Evolutionary conservation across 2,888 invertebrate species (phyloP), one percentile per base, ranked within the genome.

Genomic region (Zaprionus obscuricornis): DNA sequence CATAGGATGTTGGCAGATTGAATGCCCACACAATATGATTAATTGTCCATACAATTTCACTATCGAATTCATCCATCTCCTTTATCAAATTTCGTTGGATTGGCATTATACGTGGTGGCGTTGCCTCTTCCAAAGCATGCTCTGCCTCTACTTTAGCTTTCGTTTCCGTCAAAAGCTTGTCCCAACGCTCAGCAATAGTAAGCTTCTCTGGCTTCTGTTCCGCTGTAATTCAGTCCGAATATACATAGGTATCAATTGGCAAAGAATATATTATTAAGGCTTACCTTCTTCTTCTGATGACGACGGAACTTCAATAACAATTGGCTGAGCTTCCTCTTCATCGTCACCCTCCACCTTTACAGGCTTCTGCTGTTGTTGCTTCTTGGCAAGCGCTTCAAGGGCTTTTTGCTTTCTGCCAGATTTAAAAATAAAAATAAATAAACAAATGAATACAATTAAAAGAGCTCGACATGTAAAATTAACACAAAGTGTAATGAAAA

Each of bases 121-220:
- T 67, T 40, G 72, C 77, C 60, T 88, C 86, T 49, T 84, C 82
- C 33, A 86, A 75, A 18, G 66, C 66, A 39, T 81, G 82, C 16
- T 77, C 74, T 0, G 71, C 83, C 90, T 91, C 91, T 85, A 89
- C 90, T 87, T 87, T 92, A 88, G 46, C 91, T 90, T 79, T 92
- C 88, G 88, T 92, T 89, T 76, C 91, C 87, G 79, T 91, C 78
- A 63, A 91, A 89, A 87, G 91, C 87, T 82, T 92, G 88, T 13
- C 93, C 93, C 91, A 93, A 90, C 85, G 92, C 89, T 55, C 93
- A 89, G 77, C 92, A 92, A 89, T 93, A 92, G 7, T 92, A 87
- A 89, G 91, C 90, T 60, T 91, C 18, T 72, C 87, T 2, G 73
- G 68, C 43, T 87, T 75, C 3, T 49, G 56, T 5, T 63, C 65